Evolutionary conservation across 2,888 invertebrate genomes (phyloP), one percentile per base, ranked within the genome.

Genomic region (Agrochola circellaris): DNA sequence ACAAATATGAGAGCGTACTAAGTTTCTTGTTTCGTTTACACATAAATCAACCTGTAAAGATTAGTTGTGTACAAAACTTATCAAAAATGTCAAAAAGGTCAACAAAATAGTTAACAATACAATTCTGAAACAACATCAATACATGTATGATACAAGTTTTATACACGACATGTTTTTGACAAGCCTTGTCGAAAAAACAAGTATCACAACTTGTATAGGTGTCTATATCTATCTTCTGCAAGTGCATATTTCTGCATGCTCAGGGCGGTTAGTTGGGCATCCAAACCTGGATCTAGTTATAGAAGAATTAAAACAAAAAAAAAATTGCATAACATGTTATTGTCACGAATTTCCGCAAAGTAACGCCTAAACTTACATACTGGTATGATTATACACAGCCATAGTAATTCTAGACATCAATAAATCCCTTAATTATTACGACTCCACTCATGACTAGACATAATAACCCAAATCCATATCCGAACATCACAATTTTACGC

Each of bases 401-500:
- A 45, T 20, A 38, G 30, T 8, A 23, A 2, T 64, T 48, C 3
- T 2, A n/a, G 20, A 51, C 11, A 45, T 26, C 45, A n/a, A 54
- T 76, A 34, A 30, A 51, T n/a, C 17, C 6, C 7, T 23, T 51
- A 73, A 64, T 45, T 30, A 73, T 73, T 9, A 66, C 42, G n/a
- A 61, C n/a, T 26, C n/a, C 3, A 23, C 34, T 80, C 34, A 66
- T 74, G 34, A 38, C 45, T 45, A 74, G 58, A 61, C 65, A 45
- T 11, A 54, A 54, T 60, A 56, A 60, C 15, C 6, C 9, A 51
- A 48, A 56, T 82, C 58, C 42, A 79, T 34, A 48, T 23, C 20
- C 23, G 26, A 26, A 58, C 48, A 56, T 82, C 20, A 71, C n/a
- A 78, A 78, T 68, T 61, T 66, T 66, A 66, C 42, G 38, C 13